phyloP scores from a whole-genome alignment of 2,113 vertebrate species.

The Cygnus atratus region DNA sequence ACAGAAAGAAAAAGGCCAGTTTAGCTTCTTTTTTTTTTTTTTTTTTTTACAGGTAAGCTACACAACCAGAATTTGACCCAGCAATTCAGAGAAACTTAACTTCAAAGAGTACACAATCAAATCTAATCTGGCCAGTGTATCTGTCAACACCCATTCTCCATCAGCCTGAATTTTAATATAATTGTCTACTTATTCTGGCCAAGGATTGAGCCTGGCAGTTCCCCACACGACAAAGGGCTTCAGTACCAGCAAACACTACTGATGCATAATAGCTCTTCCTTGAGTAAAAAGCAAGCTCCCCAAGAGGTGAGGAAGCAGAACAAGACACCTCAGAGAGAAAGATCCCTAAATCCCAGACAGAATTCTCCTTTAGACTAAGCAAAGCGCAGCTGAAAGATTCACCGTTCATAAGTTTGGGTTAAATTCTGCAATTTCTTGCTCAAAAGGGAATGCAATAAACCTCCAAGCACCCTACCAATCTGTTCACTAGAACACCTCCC shows the following conservation, averaged over 20 bases:
- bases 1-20: background rate
- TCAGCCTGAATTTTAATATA: background rate
- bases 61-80: background rate
- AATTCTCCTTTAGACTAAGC: background rate
- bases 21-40: background rate
- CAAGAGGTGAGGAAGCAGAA: background rate
- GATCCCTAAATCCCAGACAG: background rate
- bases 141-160: background rate
- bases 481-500: slow-evolving; percentile 6
- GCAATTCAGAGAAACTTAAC: background rate
- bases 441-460: background rate
- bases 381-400: background rate
- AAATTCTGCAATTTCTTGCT: background rate
- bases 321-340: background rate
- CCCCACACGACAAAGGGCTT: background rate
- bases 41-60: background rate
- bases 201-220: background rate
- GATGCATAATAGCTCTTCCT: background rate
- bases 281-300: background rate
- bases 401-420: background rate
- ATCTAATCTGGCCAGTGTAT: background rate
- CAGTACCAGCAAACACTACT: background rate
- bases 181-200: background rate
- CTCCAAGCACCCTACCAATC: background rate
- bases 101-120: background rate